phyloP scores from a whole-genome alignment of 1,140 invertebrate species.

The Drosophila melanogaster region DNA sequence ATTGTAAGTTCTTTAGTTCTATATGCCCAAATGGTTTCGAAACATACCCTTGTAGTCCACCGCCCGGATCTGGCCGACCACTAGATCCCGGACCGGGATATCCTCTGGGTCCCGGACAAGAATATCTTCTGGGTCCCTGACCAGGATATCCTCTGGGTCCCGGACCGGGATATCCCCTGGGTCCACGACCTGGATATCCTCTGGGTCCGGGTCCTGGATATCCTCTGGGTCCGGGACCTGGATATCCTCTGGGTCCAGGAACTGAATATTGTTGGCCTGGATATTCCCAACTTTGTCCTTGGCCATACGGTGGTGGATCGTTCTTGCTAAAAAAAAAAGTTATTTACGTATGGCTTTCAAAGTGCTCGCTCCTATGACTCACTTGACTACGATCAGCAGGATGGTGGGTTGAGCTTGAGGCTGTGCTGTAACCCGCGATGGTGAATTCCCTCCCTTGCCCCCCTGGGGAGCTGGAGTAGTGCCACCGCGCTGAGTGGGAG shows the following conservation, averaged over 20 bases:
- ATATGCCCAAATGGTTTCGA: no score
- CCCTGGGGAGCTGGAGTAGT: not conserved
- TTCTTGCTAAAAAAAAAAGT: constrained; percentile 5
- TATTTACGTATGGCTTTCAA: no score
- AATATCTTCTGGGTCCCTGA: not conserved
- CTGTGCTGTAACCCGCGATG: not conserved
- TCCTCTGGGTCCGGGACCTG: not conserved
- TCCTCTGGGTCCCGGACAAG: not conserved
- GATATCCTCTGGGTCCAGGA: not conserved
- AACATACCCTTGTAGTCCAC: not conserved
- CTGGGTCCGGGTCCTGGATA: constrained; percentile 2
- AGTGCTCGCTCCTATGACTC: not conserved
- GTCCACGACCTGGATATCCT: not conserved
- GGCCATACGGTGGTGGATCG: not conserved
- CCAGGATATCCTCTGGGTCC: not conserved
- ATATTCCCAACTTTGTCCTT: not conserved
- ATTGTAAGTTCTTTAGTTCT: not conserved
- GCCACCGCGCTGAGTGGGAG: not conserved
- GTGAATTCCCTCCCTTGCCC: not conserved
- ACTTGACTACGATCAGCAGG: constrained; percentile 52
- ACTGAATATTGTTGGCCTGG: not conserved
- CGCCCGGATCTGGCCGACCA: not conserved
- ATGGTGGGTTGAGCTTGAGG: constrained; percentile 35
- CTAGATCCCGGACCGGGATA: not conserved
- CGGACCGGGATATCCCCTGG: not conserved